Base-by-base conservation (phyloP, 2,888 invertebrate genomes). In the Rutpela maculata region DNA sequence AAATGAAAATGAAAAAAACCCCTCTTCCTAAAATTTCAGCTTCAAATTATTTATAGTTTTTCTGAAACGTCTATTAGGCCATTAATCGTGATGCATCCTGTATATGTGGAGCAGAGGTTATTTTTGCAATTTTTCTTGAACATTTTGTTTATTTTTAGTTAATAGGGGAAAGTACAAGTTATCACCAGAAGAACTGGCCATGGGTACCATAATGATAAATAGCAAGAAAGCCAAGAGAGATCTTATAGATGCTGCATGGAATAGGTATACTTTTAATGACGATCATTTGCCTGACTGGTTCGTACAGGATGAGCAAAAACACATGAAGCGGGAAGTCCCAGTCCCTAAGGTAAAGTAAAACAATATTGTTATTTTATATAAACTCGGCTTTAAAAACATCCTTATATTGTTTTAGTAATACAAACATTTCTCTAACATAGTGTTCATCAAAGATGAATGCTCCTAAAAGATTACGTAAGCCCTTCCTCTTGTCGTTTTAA, bases 261-360 rank as follows among this genome's bases (percentile, higher is more conserved):
- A 99, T 90, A 93, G 98, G 84, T 99, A 96, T 88, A 94, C 96
- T 3, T 98, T 97, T 88, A 97, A 98, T 87, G 99, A 99, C 88
- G 94, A 94, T 1, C 93, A 96, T 88, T 91, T 99, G 66, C 99
- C 99, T 0, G 95, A 96, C 84, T 99, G 99, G 99, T 99, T 99
- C 90, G 92, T 93, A 0, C 94, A 96, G 77, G 99, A 99, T 85
- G 99, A 99, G 89, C 93, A 94, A 79, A 95, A 95, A 88, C 98
- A 99, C 86, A 97, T 96, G 95, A 93, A 92, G 82, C 95, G 95
- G 87, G 94, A 94, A 76, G 90, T 95, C 11, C 96, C 97, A 3
- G 96, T 99, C 43, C 96, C 98, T 6, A 95, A 95, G 90, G 95
- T 94, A 88, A 65, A 57, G 38, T 50, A 19, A 11, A 56, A 26